Conservation (phyloP, 2,888 invertebrate genomes). For the Apoda limacodes region DNA sequence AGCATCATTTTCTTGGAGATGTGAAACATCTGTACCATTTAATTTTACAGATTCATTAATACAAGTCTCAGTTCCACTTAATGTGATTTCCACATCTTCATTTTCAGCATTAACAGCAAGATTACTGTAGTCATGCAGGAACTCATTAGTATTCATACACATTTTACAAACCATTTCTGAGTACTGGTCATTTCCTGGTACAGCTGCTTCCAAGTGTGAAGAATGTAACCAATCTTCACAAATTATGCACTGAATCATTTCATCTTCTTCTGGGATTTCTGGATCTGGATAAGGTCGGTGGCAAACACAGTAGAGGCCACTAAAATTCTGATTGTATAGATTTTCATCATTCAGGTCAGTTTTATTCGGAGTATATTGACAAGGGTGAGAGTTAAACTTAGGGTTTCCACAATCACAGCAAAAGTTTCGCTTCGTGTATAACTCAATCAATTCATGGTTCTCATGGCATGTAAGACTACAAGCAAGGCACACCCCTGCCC, state of each 20-base stretch:
- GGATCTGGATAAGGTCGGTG: slow-evolving; percentile 95
- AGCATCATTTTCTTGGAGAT: slow-evolving; percentile 4
- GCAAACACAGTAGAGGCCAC: slow-evolving; percentile 92
- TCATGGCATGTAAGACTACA: slow-evolving; percentile 96
- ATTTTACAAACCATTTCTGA: slow-evolving; percentile 85
- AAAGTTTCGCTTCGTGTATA: slow-evolving; percentile 97
- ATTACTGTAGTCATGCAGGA: slow-evolving; percentile 77
- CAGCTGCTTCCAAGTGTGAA: slow-evolving; percentile 74
- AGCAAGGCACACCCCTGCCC: slow-evolving; percentile 92
- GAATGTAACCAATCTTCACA: slow-evolving; percentile 99
- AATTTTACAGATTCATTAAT: too few relatives aligned
- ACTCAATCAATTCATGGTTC: slow-evolving; percentile 92
- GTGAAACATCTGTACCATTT: background rate
- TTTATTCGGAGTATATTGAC: slow-evolving; percentile 76
- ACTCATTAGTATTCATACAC: slow-evolving; percentile 82
- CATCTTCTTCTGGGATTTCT: slow-evolving; percentile 83
- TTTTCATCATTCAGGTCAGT: slow-evolving; percentile 77
- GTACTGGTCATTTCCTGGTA: slow-evolving; percentile 72
- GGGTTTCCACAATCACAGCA: slow-evolving; percentile 95
- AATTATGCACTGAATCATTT: slow-evolving; percentile 95
- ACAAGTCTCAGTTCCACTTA: too few relatives aligned
- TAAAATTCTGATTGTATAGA: slow-evolving; percentile 93
- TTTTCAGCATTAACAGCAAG: slow-evolving; percentile 44
- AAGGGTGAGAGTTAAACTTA: slow-evolving; percentile 76
- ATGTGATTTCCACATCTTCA: slow-evolving; percentile 33